Evolutionary conservation across 2,113 vertebrate genomes (phyloP).

Genomic region (Grus americana): DNA sequence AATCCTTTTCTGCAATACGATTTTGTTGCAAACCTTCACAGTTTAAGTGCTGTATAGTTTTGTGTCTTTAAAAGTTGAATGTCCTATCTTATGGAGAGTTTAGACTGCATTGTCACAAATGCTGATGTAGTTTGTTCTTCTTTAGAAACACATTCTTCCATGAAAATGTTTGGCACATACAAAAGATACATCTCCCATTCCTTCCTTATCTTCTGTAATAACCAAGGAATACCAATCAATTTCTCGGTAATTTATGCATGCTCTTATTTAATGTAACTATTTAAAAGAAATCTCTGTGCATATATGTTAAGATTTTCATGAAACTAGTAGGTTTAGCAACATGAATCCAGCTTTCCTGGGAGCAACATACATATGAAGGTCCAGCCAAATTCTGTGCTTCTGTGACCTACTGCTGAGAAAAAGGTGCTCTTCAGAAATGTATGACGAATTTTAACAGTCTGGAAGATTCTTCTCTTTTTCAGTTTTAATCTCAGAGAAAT

Average conservation of each 20-base stretch:
- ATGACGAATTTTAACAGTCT: neutral
- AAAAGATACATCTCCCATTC: neutral
- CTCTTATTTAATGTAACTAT: neutral
- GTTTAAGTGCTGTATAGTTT: accelerated
- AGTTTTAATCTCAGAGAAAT: neutral
- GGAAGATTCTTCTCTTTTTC: neutral
- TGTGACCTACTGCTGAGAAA: neutral
- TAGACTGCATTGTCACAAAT: neutral
- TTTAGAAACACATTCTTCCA: neutral
- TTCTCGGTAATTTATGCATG: neutral
- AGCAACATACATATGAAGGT: neutral
- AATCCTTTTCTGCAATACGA: neutral
- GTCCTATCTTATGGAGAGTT: neutral
- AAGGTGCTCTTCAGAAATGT: neutral
- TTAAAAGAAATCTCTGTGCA: neutral
- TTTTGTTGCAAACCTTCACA: neutral
- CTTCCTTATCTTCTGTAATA: neutral
- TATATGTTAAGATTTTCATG: neutral
- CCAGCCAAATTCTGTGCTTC: neutral
- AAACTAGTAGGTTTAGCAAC: neutral
- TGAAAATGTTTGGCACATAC: neutral
- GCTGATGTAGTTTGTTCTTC: neutral
- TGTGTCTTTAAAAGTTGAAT: neutral
- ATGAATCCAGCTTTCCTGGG: neutral
- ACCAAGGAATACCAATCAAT: neutral